Base-by-base conservation (phyloP, 2,113 vertebrate species). In the Oenanthe oenanthe region DNA sequence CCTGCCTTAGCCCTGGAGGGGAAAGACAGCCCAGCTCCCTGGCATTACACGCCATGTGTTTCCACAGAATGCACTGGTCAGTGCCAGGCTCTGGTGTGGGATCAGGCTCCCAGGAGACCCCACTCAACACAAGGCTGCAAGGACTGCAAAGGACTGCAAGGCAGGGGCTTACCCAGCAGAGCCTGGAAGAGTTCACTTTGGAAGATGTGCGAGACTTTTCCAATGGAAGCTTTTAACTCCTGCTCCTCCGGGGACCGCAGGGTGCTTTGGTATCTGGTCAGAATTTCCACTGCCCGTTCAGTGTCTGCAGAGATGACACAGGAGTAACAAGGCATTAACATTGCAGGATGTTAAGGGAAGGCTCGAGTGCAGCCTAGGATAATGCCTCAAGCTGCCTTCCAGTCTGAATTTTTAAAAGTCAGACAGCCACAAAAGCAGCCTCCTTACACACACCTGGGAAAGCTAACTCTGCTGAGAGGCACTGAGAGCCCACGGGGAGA, bases 111-210 rank as follows among this genome's bases (percentile, higher is more conserved):
- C 1, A 0, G 56, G 38, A 89, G 13, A 86, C 9, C 42, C 50
- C 40, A 32, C 17, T 7, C 26, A 79, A 73, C 8, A 6, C 77
- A 56, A 40, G 43, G 54, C 18, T 45, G 45, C 83, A 77, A 51
- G 43, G 57, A 78, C 7, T 20, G 4, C 65, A 68, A 66, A 36
- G 43, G 48, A 65, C 17, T 31, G 6, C 73, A 62, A 76, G 42
- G 87, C 53, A 82, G 47, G 60, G 38, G 74, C 98, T 98, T 98
- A 99, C 98, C 98, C 86, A 99, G 97, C 93, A 99, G 97, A 85
- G 98, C 98, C 95, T 98, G 98, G 94, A 99, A 99, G 88, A 99
- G 98, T 83, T 98, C 98, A 92, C 98, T 99, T 85, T 97, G 98
- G 93, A 99, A 97, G 96, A 99, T 97, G 93, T 98, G 93, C 5